Evolutionary conservation across 2,113 vertebrate species (phyloP), one percentile per base, ranked within the genome.

Genomic region (Rhipidura dahli): DNA sequence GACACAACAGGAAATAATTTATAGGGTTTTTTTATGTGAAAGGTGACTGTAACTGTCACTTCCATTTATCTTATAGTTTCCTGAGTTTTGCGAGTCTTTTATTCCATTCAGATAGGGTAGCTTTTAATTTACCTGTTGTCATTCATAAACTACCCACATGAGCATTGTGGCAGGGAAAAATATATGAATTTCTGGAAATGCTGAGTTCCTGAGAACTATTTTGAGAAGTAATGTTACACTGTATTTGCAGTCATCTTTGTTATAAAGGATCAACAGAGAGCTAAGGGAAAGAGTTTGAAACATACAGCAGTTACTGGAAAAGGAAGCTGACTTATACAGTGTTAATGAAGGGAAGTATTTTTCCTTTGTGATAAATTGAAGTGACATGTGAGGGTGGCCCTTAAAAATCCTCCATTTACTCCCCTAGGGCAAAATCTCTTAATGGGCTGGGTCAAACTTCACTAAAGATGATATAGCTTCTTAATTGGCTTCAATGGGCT

Each of bases 1-100:
- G 97, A 98, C 98, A 98, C 96, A 98, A 98, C 98, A 98, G 98
- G 98, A 99, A 98, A 98, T 97, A 98, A 96, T 97, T 98, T 94
- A 97, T 96, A 97, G 39, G 39, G 94, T 96, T 96, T 98, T 92
- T 92, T 97, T 75, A 97, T 97, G 94, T 98, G 93, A 96, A 95
- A 98, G 95, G 79, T 97, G 96, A 97, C 97, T 97, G 97, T 98
- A 99, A 98, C 97, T 97, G 97, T 98, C 98, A 98, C 94, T 98
- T 98, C 94, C 97, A 96, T 97, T 98, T 98, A 98, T 97, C 96
- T 97, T 96, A 83, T 49, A 88, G 73, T 96, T 96, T 97, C 96
- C 97, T 73, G 89, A 93, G 85, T 97, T 95, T 97, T 97, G 79
- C 76, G 97, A 98, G 97, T 91, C 97, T 98, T 97, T 98, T 95